Base-by-base conservation (phyloP, 1,140 invertebrate genomes). In the Dinothrombium tinctorium region DNA sequence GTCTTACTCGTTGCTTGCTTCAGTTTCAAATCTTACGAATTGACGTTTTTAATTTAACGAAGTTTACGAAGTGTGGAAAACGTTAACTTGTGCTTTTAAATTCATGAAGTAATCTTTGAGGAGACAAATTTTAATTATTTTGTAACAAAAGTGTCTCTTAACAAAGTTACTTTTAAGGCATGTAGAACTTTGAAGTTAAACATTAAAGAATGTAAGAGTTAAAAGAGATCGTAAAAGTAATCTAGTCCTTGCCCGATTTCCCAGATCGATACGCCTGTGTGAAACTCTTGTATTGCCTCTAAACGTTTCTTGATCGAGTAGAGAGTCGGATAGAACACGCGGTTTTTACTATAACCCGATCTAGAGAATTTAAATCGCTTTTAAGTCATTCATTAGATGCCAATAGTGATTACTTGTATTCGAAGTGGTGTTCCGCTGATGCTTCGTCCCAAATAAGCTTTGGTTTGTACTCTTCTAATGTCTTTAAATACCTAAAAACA, bases 221-320 rank as follows among this genome's bases (percentile, higher is more conserved):
- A 87, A 47, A 92, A 64, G 49, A 90, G 65, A 67, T 90, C 83
- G 58, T 84, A 90, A 59, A 94, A 94, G 58, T 84, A 92, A 61
- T 87, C 73, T 6, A 92, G 60, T 26, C 87, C 87, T 65, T 94
- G 86, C 4, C 87, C 86, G 14, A 92, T 59, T 59, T 94, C 87
- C 87, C 87, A 94, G 53, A 94, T 77, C 0, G 83, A 76, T 33
- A 92, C 62, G 4, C 86, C 84, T 40, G 72, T 74, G 6, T 76
- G 74, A 17, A 84, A 60, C 54, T 78, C 66, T 48, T 66, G 56
- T 1, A 82, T 80, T 12, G 92, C 60, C 41, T 84, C 67, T 12
- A 94, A 59, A 49, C 86, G 64, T 51, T 69, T 61, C 40, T 76
- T 61, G 42, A 94, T 73, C 0, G 86, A 92, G 49, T 75, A 68